Conservation (phyloP, 1,140 invertebrate species). For the Bombyx mandarina region DNA sequence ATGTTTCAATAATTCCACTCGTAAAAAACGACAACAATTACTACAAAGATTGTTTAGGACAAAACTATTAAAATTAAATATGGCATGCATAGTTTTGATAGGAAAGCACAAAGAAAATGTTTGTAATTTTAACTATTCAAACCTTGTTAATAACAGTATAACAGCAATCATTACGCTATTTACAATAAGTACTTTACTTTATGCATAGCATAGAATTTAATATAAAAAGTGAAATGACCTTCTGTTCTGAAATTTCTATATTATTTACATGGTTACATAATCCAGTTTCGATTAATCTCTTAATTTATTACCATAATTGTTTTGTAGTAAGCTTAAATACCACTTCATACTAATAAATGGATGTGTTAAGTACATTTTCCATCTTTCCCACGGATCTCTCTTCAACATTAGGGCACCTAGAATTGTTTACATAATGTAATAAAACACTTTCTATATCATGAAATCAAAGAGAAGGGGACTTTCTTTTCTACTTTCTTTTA, state of each 20-base stretch:
- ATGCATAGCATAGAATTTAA: no score
- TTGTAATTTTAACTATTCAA: no score
- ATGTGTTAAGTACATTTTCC: constrained; percentile 68
- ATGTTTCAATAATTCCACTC: constrained; percentile 5
- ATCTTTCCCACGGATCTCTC: constrained; percentile 67
- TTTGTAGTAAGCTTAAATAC: constrained; percentile 69
- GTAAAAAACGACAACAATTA: no score
- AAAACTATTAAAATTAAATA: no score
- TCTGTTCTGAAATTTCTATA: no score
- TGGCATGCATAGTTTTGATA: no score
- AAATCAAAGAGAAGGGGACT: background rate
- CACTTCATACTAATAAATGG: constrained; percentile 70
- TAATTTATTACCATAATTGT: constrained; percentile 65
- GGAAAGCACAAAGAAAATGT: no score
- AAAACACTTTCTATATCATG: background rate
- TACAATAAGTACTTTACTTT: no score
- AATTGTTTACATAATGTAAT: constrained; percentile 37
- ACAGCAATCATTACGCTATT: no score
- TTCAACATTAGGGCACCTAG: constrained; percentile 71
- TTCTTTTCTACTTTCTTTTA: constrained; percentile 4
- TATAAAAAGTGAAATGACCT: no score
- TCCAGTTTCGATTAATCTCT: constrained; percentile 11
- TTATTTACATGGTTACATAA: constrained; percentile 70
- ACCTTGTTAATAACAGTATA: no score
- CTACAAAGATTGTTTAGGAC: no score